These are phyloP conservation scores for Psix sp. DNA, from an alignment of 1,140 invertebrate genomes.

Conservation along the genomic window DNA sequence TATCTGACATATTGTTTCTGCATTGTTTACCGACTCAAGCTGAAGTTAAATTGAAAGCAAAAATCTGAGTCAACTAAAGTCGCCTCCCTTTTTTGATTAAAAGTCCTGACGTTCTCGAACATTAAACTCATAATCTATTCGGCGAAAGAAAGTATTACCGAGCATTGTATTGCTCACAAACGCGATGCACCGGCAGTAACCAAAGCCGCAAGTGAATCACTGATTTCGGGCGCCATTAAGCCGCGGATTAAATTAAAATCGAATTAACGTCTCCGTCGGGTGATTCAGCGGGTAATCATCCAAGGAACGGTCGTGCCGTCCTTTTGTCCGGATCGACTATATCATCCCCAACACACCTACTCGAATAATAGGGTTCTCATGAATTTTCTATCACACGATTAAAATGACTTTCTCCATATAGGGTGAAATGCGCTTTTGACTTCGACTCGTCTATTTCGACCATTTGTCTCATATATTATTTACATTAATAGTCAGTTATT, in stretches of 20 bases:
- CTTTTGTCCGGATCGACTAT: conserved; percentile 47
- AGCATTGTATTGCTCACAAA: background rate
- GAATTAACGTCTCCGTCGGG: conserved; percentile 68
- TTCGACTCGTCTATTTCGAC: conserved; percentile 44
- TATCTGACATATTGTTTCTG: too few species aligned
- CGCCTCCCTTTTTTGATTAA: too few species aligned
- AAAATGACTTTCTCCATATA: conserved; percentile 58
- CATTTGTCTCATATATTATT: conserved; percentile 68
- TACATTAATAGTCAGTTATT: conserved; percentile 66
- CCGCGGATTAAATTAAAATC: conserved; percentile 73
- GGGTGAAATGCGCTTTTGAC: conserved; percentile 64
- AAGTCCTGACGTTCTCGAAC: background rate
- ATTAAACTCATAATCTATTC: conserved; percentile 32
- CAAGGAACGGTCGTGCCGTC: conserved; percentile 48
- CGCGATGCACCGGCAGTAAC: conserved; percentile 32
- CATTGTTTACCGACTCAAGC: too few species aligned
- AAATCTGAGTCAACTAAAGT: too few species aligned
- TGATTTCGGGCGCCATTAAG: conserved; percentile 61
- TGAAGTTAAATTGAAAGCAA: background rate
- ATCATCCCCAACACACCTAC: conserved; percentile 39
- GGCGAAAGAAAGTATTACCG: conserved; percentile 13
- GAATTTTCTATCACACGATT: conserved; percentile 74
- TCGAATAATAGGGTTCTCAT: conserved; percentile 65
- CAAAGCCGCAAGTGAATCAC: conserved; percentile 56
- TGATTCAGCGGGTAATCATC: conserved; percentile 68